Base-by-base conservation (phyloP, 2,888 invertebrate genomes). In the Oxystoma pomonae region DNA sequence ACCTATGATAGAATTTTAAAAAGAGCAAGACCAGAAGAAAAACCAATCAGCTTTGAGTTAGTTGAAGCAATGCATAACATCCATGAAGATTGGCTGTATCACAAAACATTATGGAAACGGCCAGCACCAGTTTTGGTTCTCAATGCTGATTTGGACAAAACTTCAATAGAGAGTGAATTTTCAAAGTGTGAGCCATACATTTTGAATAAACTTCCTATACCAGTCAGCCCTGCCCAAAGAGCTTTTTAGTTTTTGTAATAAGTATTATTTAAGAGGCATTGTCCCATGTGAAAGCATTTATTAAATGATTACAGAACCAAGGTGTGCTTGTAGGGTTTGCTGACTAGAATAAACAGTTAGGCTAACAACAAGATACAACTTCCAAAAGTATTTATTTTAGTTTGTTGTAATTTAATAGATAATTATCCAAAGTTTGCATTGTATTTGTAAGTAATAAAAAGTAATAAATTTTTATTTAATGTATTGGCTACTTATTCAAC, bases 11-110 rank as follows among this genome's bases (percentile, higher is more conserved):
- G 94, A 68, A 89, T 92, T 80, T 80, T 84, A 77, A 78, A 82
- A 65, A 81, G 93, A 35, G 87, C 87, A 18, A 81, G 93, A 51
- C 81, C 83, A 60, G 93, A 94, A 77, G 94, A 94, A 75, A 83
- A 84, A 50, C 81, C 84, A 67, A 86, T 94, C 2, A 85, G 90
- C 1, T 78, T 92, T 58, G 86, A 89, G 21, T 91, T 91, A 78
- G 78, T 93, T 57, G 80, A 86, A 72, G 85, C 87, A 73, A 83
- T 93, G 64, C 86, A 88, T 77, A 76, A 84, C 19, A 81, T 94
- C 57, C 90, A 90, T 76, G 90, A 90, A 76, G 83, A 89, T 72
- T 90, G 90, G 90, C 81, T 90, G 1, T 81, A 87, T 57, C 81
- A 86, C 66, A 83, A 84, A 69, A 83, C 81, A 50, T 77, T 82